A percentile compares a stretch with the other conserved stretches of the same genome.
Conservation (phyloP, 2,797 vertebrate genomes). For the Rhinatrema bivittatum region DNA sequence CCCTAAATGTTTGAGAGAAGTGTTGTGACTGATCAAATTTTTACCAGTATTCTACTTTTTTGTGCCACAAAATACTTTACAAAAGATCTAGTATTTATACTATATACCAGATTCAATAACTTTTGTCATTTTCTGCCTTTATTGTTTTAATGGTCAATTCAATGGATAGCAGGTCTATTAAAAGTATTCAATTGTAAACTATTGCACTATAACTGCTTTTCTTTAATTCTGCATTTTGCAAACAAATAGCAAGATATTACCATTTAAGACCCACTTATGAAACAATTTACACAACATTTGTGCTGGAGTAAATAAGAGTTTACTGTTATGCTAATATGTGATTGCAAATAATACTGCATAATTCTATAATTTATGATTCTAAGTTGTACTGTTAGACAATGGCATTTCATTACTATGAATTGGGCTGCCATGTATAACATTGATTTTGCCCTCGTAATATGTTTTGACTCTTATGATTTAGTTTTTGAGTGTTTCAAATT, state of each 20-base stretch:
- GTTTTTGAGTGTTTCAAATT: no score
- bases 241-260: constrained; percentile 29
- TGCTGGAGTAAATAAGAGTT: constrained; percentile 33
- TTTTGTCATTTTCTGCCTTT: constrained; percentile 31
- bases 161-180: constrained; percentile 29
- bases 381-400: constrained; percentile 26
- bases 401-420: no score
- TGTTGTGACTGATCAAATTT: constrained; percentile 29
- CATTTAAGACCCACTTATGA: constrained; percentile 36
- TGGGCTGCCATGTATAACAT: no score
- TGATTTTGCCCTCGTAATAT: no score
- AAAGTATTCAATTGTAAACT: constrained; percentile 32
- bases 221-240: constrained; percentile 29
- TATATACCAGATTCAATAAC: constrained; percentile 33
- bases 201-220: constrained; percentile 14
- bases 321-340: constrained; percentile 14
- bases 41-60: constrained; percentile 44
- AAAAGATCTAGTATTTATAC: constrained; percentile 33
- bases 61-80: constrained; percentile 33
- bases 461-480: no score
- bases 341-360: constrained; percentile 34
- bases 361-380: constrained; percentile 38
- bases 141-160: constrained; percentile 34
- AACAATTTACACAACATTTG: constrained; percentile 24
- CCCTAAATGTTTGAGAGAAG: no score